Evolutionary conservation across 2,113 vertebrate genomes (phyloP).

Genomic region (Bufo bufo): DNA sequence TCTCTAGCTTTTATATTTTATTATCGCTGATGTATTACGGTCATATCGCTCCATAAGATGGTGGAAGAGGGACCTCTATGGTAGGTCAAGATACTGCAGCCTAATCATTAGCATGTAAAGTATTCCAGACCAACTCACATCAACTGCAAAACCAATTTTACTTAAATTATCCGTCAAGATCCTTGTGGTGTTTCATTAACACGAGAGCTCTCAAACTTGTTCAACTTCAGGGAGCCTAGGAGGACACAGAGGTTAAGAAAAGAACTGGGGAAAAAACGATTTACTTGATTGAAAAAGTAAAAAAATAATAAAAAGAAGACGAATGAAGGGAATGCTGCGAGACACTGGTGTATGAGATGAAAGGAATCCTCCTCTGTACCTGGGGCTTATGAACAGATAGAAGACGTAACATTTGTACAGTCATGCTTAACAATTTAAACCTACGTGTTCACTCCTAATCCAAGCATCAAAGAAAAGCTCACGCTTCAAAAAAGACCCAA

Average conservation of each 20-base stretch:
- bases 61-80: conserved; percentile 10
- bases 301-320: background rate
- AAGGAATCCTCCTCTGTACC: conserved; percentile 21
- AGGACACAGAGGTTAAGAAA: background rate
- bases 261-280: background rate
- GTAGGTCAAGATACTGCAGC: background rate
- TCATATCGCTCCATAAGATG: no score
- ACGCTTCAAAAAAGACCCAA: background rate
- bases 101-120: conserved; percentile 33
- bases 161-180: conserved; percentile 12
- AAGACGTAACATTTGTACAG: conserved; percentile 18
- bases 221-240: background rate
- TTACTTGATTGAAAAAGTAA: background rate
- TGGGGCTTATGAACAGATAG: background rate
- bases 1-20: no score
- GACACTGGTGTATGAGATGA: background rate
- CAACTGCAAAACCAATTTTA: conserved; percentile 39
- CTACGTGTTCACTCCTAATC: conserved; percentile 11
- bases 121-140: conserved; percentile 12
- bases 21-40: no score
- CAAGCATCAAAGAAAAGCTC: conserved; percentile 14
- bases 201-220: conserved; percentile 25
- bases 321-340: background rate
- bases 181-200: conserved; percentile 22
- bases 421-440: conserved; percentile 9